These are phyloP conservation scores for Saturnia japonica DNA, from an alignment of 2,888 invertebrate genomes.

Conservation along the genomic window DNA sequence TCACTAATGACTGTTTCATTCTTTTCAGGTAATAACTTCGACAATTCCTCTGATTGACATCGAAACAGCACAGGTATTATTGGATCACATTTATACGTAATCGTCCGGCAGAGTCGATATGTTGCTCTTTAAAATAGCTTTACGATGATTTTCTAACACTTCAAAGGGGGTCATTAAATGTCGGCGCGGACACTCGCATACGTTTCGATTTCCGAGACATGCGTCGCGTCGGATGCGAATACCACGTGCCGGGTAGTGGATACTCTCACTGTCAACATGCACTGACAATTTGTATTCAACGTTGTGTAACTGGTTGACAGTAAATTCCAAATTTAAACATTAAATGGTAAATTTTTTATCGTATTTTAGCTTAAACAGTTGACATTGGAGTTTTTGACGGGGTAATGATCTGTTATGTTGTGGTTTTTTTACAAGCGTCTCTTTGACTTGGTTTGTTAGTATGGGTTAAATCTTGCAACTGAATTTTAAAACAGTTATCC, in stretches of 20 bases:
- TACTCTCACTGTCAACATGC: constrained; percentile 62
- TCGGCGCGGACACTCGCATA: constrained; percentile 55
- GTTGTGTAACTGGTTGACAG: constrained; percentile 67
- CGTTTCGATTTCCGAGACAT: constrained; percentile 57
- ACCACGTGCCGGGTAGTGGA: constrained; percentile 52
- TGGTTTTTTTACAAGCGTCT: no score
- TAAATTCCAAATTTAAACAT: constrained; percentile 66
- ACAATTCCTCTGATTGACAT: constrained; percentile 39
- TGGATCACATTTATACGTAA: constrained; percentile 55
- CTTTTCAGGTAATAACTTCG: constrained; percentile 7
- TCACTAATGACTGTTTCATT: background rate
- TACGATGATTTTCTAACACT: constrained; percentile 70
- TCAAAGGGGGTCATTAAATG: constrained; percentile 75
- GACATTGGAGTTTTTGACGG: no score
- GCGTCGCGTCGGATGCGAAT: constrained; percentile 43
- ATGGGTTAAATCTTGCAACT: no score
- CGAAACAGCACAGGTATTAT: constrained; percentile 52
- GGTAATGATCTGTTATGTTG: no score
- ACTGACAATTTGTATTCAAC: constrained; percentile 70
- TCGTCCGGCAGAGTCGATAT: constrained; percentile 46
- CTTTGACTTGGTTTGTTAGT: no score
- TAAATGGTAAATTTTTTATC: constrained; percentile 30
- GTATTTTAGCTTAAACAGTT: background rate
- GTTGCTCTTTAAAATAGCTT: constrained; percentile 58
- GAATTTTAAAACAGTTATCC: no score